phyloP scores from a whole-genome alignment of 2,888 invertebrate species.

The Bibio marci region DNA sequence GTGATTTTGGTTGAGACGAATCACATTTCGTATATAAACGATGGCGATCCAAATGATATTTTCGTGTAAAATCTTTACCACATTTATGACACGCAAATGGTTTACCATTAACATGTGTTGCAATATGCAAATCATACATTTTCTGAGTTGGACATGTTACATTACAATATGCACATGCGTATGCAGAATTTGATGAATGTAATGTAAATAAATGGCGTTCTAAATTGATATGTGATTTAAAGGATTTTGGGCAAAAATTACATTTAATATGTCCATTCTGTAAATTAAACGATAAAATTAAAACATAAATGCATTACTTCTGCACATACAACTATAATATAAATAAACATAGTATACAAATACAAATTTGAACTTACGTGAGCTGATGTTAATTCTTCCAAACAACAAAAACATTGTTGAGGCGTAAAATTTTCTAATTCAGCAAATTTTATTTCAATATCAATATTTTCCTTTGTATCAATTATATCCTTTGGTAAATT shows the following conservation, averaged over 20 bases:
- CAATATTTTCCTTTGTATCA: slow-evolving; percentile 16
- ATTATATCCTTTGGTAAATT: slow-evolving; percentile 1
- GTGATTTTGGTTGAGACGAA: slow-evolving; percentile 16
- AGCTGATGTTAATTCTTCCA: slow-evolving; percentile 26
- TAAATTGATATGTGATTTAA: slow-evolving; percentile 46
- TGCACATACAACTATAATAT: too few species aligned
- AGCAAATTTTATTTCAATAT: slow-evolving; percentile 16
- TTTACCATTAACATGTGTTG: slow-evolving; percentile 40
- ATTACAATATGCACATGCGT: slow-evolving; percentile 47
- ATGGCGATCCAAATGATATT: slow-evolving; percentile 48
- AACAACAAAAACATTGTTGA: slow-evolving; percentile 24
- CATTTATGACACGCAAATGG: slow-evolving; percentile 50
- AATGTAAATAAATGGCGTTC: slow-evolving; percentile 48
- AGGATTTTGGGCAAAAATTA: slow-evolving; percentile 50
- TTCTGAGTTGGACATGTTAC: slow-evolving; percentile 45
- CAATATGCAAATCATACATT: slow-evolving; percentile 46
- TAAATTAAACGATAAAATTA: too few species aligned
- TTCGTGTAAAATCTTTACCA: slow-evolving; percentile 52
- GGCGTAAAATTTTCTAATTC: too few species aligned
- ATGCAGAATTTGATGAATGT: slow-evolving; percentile 44
- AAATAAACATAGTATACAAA: too few species aligned
- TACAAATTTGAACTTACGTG: slow-evolving; percentile 18
- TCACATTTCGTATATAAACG: slow-evolving; percentile 24
- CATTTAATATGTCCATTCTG: slow-evolving; percentile 31
- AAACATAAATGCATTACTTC: too few species aligned